Conservation (phyloP, 2,113 vertebrate genomes). For the Acrocephalus kingi region DNA sequence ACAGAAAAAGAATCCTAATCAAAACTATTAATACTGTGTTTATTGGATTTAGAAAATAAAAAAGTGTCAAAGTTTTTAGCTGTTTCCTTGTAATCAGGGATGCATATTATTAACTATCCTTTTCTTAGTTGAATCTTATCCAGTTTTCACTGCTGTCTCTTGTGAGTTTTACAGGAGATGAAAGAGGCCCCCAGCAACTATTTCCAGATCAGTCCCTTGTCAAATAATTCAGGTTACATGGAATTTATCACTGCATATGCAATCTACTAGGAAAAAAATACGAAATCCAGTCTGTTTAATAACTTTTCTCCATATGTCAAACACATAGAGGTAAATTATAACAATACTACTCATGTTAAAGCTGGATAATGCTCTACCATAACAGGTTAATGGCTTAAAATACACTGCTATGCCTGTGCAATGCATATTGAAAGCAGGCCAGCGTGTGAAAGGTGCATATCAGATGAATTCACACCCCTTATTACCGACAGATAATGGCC, state of each 20-base stretch:
- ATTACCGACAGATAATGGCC: not conserved
- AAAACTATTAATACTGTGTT: not conserved
- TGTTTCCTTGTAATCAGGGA: not conserved
- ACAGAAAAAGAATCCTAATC: not conserved
- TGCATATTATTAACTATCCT: not conserved
- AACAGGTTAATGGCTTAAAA: not conserved
- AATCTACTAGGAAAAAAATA: not conserved
- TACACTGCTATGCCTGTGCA: not conserved
- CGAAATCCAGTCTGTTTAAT: not conserved
- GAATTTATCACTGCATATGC: not conserved
- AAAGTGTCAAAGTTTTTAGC: not conserved
- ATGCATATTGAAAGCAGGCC: not conserved
- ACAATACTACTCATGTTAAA: not conserved
- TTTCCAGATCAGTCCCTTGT: not conserved
- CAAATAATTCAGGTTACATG: not conserved
- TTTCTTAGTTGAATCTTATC: not conserved
- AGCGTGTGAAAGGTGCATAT: not conserved
- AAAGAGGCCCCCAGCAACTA: constrained; percentile 6
- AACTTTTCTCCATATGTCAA: not conserved
- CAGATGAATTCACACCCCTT: not conserved
- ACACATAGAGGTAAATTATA: not conserved
- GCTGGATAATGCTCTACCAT: not conserved
- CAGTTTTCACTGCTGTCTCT: not conserved
- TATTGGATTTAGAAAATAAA: not conserved
- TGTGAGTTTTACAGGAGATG: not conserved